Base-by-base conservation (phyloP, 2,797 vertebrate species). In the Sebastes kiyomatsui region DNA sequence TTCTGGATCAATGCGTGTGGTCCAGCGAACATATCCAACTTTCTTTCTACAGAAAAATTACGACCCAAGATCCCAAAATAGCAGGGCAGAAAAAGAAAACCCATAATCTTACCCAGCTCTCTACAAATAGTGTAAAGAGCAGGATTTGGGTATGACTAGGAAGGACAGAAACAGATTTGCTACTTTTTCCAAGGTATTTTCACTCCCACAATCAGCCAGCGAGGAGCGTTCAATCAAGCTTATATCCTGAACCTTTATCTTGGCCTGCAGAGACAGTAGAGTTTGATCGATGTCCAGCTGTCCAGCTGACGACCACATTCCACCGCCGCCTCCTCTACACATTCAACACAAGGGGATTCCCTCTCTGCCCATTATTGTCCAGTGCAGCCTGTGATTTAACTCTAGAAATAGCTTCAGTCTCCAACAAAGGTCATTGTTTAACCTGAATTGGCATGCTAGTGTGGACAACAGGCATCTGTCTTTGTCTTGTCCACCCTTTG, bases 381-480 rank as follows among this genome's bases (percentile, higher is more conserved):
- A 68, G 61, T 54, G 72, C 73, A 70, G 80, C 23, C 79, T 75
- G 67, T 18, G 80, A 75, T 81, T 92, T 75, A 85, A 86, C 65
- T 79, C 70, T 38, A 60, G 71, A 88, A 82, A 79, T 72, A 81
- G 79, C 82, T 72, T 74, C 61, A 80, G 66, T 69, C 81, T 81
- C 65, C 32, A 82, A 82, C 86, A 92, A 84, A 91, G 89, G 54
- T 92, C 89, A 90, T 87, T 93, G 91, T 93, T 83, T 91, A 79
- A 84, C 87, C 69, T 81, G 78, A 87, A 73, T 56, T 71, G 64
- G 75, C 83, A 88, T 79, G 81, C 80, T 23, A 30, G 62, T 69
- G 59, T 16, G 56, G 80, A 92, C 88, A 92, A 90, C 55, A 88
- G 91, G 11, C 84, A 68, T 90, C 75, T 84, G 20, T 80, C 85